These are phyloP conservation scores for Plagiodera versicolora DNA, from an alignment of 2,888 invertebrate species.

Conservation along the genomic window DNA sequence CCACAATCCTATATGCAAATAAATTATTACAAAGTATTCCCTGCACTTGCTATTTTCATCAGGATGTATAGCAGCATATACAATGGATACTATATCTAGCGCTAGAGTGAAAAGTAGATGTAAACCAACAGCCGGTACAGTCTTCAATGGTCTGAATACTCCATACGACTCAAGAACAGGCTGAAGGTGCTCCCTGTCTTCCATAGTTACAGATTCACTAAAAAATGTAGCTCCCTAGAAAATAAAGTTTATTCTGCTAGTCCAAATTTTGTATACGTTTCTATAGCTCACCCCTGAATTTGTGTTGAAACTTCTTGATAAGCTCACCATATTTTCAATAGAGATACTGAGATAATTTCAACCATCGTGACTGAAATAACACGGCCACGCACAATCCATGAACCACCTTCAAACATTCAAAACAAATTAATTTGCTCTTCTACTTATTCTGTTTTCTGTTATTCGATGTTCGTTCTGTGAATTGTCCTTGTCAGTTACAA, in stretches of 20 bases:
- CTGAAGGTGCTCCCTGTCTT: constrained; percentile 49
- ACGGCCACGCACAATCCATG: too few species aligned
- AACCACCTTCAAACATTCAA: too few species aligned
- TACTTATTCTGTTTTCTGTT: too few species aligned
- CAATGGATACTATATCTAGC: constrained; percentile 49
- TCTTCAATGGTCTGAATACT: constrained; percentile 50
- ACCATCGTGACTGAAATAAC: too few species aligned
- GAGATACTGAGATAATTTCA: not conserved
- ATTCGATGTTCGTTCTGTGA: too few species aligned
- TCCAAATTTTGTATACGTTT: too few species aligned
- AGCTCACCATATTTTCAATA: constrained; percentile 42
- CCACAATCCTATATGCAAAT: constrained; percentile 62
- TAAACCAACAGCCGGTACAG: constrained; percentile 45
- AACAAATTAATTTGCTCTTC: too few species aligned
- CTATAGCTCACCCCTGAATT: constrained; percentile 43
- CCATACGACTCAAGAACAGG: constrained; percentile 52
- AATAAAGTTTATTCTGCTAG: not conserved
- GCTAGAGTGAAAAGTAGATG: constrained; percentile 47
- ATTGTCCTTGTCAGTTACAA: too few species aligned
- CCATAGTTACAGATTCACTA: constrained; percentile 53
- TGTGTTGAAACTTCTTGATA: constrained; percentile 46
- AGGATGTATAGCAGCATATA: constrained; percentile 50
- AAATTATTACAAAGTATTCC: constrained; percentile 63
- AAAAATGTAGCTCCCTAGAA: constrained; percentile 55
- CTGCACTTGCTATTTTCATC: constrained; percentile 56